A percentile compares a stretch with the other conserved stretches of the same genome.
Conservation (phyloP, 2,113 vertebrate genomes). For the Melanocharis versteri region DNA sequence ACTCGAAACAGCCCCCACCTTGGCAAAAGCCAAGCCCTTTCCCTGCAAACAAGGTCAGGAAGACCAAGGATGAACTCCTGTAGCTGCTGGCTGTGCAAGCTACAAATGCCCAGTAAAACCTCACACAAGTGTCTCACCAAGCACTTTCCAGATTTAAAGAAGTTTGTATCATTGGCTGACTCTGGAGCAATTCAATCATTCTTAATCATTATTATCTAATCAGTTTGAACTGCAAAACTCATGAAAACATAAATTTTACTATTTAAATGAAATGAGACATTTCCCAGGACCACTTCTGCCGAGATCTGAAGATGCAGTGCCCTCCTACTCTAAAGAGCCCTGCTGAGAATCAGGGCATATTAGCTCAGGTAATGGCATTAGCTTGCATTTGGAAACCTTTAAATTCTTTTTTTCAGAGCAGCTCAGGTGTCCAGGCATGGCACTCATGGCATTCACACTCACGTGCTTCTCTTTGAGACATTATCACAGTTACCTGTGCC, state of each 20-base stretch:
- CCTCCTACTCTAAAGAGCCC: neutral
- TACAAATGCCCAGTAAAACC: neutral
- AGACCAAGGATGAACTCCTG: neutral
- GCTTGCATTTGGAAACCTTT: neutral
- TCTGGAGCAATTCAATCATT: neutral
- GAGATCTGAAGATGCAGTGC: neutral
- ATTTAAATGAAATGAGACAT: neutral
- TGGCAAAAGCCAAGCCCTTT: neutral
- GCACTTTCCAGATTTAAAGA: neutral
- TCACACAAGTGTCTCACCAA: fast-evolving
- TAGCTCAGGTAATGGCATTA: neutral
- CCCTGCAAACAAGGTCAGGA: neutral
- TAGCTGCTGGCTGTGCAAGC: neutral
- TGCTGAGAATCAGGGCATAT: neutral
- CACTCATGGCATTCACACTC: neutral
- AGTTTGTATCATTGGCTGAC: neutral
- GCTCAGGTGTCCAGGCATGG: neutral
- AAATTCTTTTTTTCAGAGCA: neutral
- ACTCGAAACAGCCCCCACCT: neutral
- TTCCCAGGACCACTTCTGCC: neutral
- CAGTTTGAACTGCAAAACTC: neutral
- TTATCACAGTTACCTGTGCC: neutral
- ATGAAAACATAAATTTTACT: neutral
- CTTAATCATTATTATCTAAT: neutral
- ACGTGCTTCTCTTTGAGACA: neutral